Evolutionary conservation across 1,140 invertebrate species (phyloP), one percentile per base, ranked within the genome.

Genomic region (Bombus waltoni): DNA sequence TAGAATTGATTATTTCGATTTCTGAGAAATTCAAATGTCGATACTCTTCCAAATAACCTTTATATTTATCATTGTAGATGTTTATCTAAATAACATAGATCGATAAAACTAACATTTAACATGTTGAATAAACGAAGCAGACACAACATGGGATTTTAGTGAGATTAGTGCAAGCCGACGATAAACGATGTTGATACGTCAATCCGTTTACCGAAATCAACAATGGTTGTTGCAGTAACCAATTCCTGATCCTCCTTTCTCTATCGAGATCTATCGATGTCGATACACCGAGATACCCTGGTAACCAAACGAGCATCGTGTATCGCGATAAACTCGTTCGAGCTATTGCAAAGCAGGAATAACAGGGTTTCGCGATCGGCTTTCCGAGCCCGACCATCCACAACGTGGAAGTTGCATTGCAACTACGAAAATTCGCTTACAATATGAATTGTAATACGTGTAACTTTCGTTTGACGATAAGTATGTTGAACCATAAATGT

Each of bases 281-380:
- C 74, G 74, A 76, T 59, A 76, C 74, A 73, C 6, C 71, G 74
- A 76, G 74, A 76, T 76, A 76, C 35, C 35, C 53, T 28, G 53
- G 25, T 59, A 59, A 76, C 47, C 35, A 40, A 76, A 76, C 74
- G 74, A 76, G 74, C 74, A 47, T 73, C 71, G 47, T 76, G 74
- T 76, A 76, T 76, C 74, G 74, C 38, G 74, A 76, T 76, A 76
- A 76, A 76, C 74, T 76, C 74, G 74, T 76, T 76, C 71, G 42
- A 73, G 42, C 71, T 8, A 47, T 47, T 73, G 74, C 74, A 76
- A 76, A 76, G 35, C 53, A 25, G 53, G 53, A 76, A 76, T 59
- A 76, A 76, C 74, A 73, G 42, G 35, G 53, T 76, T 40, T 40
- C 74, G 74, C 47, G n/a, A 73, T 73, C 71, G 71, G n/a, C 28